These are phyloP conservation scores for Actenoides lindsayi DNA, from an alignment of 2,113 vertebrate genomes.

Conservation along the genomic window DNA sequence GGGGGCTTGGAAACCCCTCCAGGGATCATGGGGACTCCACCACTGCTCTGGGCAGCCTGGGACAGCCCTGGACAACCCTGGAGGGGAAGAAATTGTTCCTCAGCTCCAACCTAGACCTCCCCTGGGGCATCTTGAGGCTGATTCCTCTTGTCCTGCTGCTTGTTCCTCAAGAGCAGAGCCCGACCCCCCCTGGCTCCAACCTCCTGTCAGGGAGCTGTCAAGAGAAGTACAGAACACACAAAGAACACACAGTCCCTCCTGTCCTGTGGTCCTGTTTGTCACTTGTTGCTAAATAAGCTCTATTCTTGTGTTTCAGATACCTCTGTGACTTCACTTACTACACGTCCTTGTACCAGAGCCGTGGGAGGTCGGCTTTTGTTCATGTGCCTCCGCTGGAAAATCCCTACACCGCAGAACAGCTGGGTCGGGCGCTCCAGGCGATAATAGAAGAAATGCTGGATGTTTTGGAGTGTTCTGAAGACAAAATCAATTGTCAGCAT, in stretches of 20 bases:
- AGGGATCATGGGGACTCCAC: no score
- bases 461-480: constrained; percentile 75
- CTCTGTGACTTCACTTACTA: constrained; percentile 96
- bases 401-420: constrained; percentile 84
- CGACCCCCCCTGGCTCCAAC: not conserved
- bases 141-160: not conserved
- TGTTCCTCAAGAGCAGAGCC: not conserved
- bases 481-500: constrained; percentile 77
- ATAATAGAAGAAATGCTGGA: constrained; percentile 85
- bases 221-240: not conserved
- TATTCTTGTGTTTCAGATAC: constrained; percentile 75
- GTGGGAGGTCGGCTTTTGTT: constrained; percentile 84
- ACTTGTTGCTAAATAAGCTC: not conserved
- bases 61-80: no score
- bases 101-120: not conserved
- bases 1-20: no score
- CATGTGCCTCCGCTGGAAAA: constrained; percentile 90
- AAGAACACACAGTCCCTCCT: not conserved
- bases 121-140: not conserved
- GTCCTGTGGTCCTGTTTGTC: not conserved
- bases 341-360: constrained; percentile 85
- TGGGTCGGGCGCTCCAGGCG: constrained; percentile 83
- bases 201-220: not conserved
- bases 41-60: no score
- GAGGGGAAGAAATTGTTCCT: not conserved